Percentiles rank a stretch among this genome's conserved stretches.
Conservation (phyloP, 2,113 vertebrate species). For the Tor tambroides region DNA sequence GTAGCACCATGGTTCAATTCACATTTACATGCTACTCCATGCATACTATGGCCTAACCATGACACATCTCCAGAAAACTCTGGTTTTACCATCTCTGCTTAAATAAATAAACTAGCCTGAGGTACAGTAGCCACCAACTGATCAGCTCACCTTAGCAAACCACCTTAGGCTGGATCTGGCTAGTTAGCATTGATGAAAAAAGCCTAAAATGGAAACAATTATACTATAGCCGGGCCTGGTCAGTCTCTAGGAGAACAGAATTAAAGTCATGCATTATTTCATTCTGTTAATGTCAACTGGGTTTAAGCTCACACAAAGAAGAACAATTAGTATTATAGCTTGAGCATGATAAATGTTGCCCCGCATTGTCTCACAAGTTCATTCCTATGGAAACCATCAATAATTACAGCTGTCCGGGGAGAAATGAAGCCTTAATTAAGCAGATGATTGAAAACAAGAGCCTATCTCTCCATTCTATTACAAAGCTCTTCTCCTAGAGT, state of each 20-base stretch:
- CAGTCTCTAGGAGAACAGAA: not conserved
- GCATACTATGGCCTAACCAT: not conserved
- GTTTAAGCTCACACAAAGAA: not conserved
- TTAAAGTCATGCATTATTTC: not conserved
- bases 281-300: conserved; percentile 13
- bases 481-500: conserved; percentile 7
- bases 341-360: conserved; percentile 18
- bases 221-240: not conserved
- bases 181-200: not conserved
- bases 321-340: not conserved
- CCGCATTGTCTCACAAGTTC: conserved; percentile 8
- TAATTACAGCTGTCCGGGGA: not conserved
- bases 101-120: too few relatives aligned
- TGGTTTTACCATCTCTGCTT: not conserved
- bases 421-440: not conserved
- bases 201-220: not conserved
- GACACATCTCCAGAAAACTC: not conserved
- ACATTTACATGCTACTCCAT: not conserved
- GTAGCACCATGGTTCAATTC: not conserved
- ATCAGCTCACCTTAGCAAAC: too few relatives aligned
- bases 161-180: not conserved
- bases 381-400: too few relatives aligned
- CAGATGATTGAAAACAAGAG: not conserved
- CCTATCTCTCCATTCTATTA: conserved; percentile 33
- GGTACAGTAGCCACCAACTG: too few relatives aligned